Base-by-base conservation (phyloP, 2,113 vertebrate species). In the Hepsetus odoe region DNA sequence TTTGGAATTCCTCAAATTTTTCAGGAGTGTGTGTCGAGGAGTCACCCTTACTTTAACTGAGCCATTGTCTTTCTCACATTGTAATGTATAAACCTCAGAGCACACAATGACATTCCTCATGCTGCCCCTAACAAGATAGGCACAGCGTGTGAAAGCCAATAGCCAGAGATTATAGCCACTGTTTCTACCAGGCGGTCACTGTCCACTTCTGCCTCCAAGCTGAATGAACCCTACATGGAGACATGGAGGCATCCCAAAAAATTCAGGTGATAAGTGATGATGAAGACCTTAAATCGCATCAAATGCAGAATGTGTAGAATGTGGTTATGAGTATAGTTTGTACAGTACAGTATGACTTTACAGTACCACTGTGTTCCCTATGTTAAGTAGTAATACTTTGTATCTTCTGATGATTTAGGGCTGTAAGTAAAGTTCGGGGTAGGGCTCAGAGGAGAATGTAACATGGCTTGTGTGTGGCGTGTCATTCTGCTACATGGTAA, bases 11-110 rank as follows among this genome's bases (percentile, higher is more conserved):
- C 64, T 62, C 0, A 24, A 61, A 80, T 75, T 61, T 55, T 49
- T 79, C 38, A 67, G 65, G 51, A 55, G 38, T 59, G 69, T 55
- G 56, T 70, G 59, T n/a, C 13, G 64, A 30, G 56, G 30, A 69
- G 4, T 35, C 16, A 35, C 14, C 70, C 26, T 74, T 55, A 70
- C 55, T 53, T 68, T 53, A 82, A 51, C 55, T 26, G 51, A 73
- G 55, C 24, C 38, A 78, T 70, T 82, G 80, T 81, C 59, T 61
- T 59, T 20, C 53, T 55, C 51, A 22, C 75, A 69, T 77, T 72
- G 62, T 78, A 61, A 69, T 68, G 66, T 24, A 64, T 55, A 81
- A 76, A 76, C 33, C 68, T 64, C 2, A 53, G 33, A 71, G 61
- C 58, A 74, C 61, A 75, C 16, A 28, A 16, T 51, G 49, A 59